phyloP scores from a whole-genome alignment of 1,140 invertebrate genomes.

The Drosophila chauvacae region DNA sequence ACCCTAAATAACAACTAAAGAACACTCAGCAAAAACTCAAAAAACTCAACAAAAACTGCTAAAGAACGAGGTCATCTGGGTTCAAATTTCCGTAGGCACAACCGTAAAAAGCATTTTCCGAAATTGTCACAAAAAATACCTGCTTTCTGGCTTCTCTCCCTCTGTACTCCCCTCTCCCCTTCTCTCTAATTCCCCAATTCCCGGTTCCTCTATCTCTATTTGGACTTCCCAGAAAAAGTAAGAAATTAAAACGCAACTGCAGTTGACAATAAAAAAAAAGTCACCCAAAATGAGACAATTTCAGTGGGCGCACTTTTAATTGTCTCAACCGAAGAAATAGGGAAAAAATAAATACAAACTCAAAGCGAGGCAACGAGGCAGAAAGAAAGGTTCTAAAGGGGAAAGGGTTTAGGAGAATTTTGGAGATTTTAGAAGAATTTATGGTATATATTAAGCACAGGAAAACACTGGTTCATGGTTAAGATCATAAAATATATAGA shows the following conservation, averaged over 20 bases:
- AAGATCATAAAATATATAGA: background rate
- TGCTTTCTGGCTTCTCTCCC: background rate
- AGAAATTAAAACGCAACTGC: constrained; percentile 53
- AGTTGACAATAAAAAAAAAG: constrained; percentile 38
- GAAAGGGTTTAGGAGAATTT: background rate
- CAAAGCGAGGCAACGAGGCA: constrained; percentile 20
- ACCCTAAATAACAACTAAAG: background rate
- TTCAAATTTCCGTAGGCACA: constrained; percentile 18
- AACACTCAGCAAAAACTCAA: background rate
- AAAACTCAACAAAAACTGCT: background rate
- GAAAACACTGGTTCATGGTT: background rate
- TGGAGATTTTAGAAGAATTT: background rate
- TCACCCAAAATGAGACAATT: constrained; percentile 35
- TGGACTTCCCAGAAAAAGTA: constrained; percentile 25
- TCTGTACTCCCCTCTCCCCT: background rate
- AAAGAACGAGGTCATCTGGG: constrained; percentile 44
- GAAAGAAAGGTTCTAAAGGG: background rate
- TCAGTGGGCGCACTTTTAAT: constrained; percentile 45
- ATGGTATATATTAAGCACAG: background rate
- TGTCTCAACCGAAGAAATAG: constrained; percentile 5
- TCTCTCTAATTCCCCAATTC: constrained; percentile 4
- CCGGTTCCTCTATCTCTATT: constrained; percentile 22
- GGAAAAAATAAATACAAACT: background rate
- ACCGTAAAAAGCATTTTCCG: constrained; percentile 34
- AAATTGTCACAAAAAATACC: constrained; percentile 27